These are phyloP conservation scores for Archaeoteleia sp. DNA, from an alignment of 2,888 invertebrate species.

Conservation along the genomic window DNA sequence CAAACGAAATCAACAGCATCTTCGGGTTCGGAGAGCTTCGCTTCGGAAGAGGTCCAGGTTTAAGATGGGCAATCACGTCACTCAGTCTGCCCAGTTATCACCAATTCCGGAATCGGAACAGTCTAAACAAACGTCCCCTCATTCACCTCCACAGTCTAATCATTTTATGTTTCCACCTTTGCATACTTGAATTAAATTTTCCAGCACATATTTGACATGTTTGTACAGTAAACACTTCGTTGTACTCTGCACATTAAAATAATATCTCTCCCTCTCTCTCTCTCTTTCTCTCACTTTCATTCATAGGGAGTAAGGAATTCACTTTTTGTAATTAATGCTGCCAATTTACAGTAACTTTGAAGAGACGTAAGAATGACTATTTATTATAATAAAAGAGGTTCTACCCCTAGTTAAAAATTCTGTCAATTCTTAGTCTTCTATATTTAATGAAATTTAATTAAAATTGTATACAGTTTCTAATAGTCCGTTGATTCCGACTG, in stretches of 20 bases:
- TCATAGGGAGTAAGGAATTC: no score
- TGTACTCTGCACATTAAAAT: background rate
- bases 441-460: no score
- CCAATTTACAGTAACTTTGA: no score
- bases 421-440: no score
- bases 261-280: no score
- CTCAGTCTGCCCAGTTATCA: slow-evolving; percentile 77
- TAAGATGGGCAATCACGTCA: slow-evolving; percentile 67
- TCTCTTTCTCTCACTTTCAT: no score
- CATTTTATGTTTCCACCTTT: slow-evolving; percentile 72
- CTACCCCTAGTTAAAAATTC: no score
- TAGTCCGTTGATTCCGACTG: no score
- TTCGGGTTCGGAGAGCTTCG: slow-evolving; percentile 64
- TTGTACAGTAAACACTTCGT: background rate
- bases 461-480: no score
- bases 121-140: slow-evolving; percentile 82
- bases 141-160: slow-evolving; percentile 73
- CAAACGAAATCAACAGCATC: slow-evolving; percentile 66
- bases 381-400: no score
- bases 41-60: slow-evolving; percentile 68
- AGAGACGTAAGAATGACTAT: no score
- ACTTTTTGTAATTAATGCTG: no score
- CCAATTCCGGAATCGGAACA: slow-evolving; percentile 84
- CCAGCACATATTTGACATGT: background rate
- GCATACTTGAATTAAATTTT: slow-evolving; percentile 50